Evolutionary conservation across 2,888 invertebrate species (phyloP).

Genomic region (Hypomecis atomaria): DNA sequence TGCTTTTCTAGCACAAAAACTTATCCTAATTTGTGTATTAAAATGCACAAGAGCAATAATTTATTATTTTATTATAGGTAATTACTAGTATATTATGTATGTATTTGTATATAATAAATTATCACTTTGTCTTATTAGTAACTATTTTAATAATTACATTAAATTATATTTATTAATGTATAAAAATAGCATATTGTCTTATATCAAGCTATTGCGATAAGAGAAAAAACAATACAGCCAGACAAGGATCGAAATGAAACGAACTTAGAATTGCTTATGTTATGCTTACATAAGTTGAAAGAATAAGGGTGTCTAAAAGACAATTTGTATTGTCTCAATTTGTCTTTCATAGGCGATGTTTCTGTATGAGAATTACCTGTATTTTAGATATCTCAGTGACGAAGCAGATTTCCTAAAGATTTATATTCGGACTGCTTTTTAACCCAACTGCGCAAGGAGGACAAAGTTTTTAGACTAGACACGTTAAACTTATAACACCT

Average conservation of each 20-base stretch:
- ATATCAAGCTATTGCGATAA: constrained; percentile 23
- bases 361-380: no score
- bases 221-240: constrained; percentile 14
- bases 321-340: no score
- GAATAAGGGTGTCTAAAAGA: no score
- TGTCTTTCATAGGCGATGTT: no score
- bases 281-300: no score
- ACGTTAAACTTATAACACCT: no score
- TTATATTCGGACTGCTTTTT: no score
- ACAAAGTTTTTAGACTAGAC: no score
- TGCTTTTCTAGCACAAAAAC: constrained; percentile 40
- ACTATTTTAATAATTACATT: constrained; percentile 12
- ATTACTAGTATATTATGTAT: constrained; percentile 16
- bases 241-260: not conserved
- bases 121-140: constrained; percentile 27
- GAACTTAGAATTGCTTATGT: not conserved
- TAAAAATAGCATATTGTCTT: constrained; percentile 39
- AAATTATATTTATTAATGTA: constrained; percentile 33
- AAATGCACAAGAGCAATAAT: constrained; percentile 39
- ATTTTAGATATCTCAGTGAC: no score
- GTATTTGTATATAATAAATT: constrained; percentile 22
- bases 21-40: constrained; percentile 45
- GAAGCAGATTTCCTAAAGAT: no score
- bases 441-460: no score
- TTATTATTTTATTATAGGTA: constrained; percentile 26